Conservation (phyloP, 2,113 vertebrate genomes). For the Martes martes region DNA sequence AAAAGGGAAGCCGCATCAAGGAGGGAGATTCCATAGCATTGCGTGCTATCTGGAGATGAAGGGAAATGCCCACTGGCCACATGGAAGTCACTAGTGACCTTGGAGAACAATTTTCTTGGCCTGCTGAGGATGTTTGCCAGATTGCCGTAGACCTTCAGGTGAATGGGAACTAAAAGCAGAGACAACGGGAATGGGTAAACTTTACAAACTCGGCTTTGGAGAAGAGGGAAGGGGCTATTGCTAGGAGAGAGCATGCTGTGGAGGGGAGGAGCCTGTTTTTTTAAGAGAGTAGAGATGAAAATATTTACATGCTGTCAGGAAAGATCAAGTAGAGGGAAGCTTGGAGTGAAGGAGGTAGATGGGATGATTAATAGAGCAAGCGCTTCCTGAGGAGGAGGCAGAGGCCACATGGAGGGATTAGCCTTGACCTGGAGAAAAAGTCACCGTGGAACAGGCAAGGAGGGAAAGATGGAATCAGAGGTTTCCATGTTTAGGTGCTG, state of each 20-base stretch:
- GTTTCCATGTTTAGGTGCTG: background rate
- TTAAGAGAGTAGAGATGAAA: background rate
- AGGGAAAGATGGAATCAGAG: background rate
- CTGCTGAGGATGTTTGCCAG: background rate
- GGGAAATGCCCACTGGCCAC: background rate
- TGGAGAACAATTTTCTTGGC: background rate
- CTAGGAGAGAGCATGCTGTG: background rate
- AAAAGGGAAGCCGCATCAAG: background rate
- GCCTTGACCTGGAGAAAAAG: background rate
- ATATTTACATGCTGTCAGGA: slow-evolving; percentile 15
- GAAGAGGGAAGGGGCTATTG: background rate
- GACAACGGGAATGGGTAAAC: background rate
- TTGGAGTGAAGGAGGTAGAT: background rate
- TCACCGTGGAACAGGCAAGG: background rate
- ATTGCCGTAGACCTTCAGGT: background rate
- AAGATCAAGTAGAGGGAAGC: background rate
- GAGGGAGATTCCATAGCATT: background rate
- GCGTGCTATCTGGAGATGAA: background rate
- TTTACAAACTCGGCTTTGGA: background rate
- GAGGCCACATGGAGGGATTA: background rate
- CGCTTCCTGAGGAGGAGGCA: slow-evolving; percentile 4
- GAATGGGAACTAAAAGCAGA: background rate
- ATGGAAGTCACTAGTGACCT: background rate
- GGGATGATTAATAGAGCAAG: background rate
- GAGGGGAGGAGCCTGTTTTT: background rate